Percentiles rank a stretch among this genome's conserved stretches.
Evolutionary conservation across 2,113 vertebrate species (phyloP).

Genomic region (Otocyon megalotis): DNA sequence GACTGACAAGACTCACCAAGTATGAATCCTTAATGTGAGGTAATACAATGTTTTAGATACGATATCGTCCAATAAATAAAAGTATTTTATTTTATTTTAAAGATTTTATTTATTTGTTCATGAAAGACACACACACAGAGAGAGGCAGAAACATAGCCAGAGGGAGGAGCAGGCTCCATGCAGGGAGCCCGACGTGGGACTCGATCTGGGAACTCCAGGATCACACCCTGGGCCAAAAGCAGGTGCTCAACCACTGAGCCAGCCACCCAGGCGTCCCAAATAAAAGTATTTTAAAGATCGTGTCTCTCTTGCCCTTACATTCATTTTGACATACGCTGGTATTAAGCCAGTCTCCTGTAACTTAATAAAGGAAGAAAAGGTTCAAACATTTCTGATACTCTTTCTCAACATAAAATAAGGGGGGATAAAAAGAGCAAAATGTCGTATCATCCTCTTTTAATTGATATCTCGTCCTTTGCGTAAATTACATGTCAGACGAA

Average conservation of each 20-base stretch:
- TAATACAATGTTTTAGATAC: neutral
- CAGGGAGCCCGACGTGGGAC: no score
- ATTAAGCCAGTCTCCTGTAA: neutral
- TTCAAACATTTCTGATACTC: conserved; percentile 40
- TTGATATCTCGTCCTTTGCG: conserved; percentile 83
- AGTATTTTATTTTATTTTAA: neutral
- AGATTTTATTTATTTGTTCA: no score
- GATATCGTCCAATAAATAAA: neutral
- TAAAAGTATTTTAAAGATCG: neutral
- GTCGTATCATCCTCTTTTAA: conserved; percentile 83
- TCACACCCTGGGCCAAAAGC: no score
- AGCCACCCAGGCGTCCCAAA: neutral
- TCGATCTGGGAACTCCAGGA: no score
- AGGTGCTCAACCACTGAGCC: no score
- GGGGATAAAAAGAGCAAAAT: conserved; percentile 81
- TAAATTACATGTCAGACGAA: conserved; percentile 85
- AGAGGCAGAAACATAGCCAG: no score
- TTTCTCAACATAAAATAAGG: conserved; percentile 75
- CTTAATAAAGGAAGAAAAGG: conserved; percentile 19
- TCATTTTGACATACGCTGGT: neutral
- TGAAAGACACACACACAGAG: no score
- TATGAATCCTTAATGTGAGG: neutral
- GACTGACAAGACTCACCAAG: neutral
- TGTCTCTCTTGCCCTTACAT: neutral
- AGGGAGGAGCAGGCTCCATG: no score